A percentile compares a stretch with the other conserved stretches of the same genome.
Conservation (phyloP, 2,797 vertebrate genomes). For the Typhlichthys eigenmanni region DNA sequence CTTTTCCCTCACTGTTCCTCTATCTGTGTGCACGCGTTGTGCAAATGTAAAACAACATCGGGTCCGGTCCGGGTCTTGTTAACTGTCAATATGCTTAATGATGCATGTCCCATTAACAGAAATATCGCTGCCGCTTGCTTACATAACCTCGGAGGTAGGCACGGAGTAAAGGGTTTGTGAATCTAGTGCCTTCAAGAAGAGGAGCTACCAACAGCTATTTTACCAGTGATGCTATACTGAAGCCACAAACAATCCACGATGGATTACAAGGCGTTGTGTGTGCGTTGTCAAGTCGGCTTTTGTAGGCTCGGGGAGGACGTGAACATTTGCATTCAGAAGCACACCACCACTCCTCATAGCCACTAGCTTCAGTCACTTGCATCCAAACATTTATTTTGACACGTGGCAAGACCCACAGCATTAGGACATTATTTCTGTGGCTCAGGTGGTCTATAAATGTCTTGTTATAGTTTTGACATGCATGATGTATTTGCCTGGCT, state of each 20-base stretch:
- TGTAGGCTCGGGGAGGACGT: not conserved
- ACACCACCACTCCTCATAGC: conserved; percentile 27
- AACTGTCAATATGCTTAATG: conserved; percentile 69
- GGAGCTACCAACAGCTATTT: conserved; percentile 35
- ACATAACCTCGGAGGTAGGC: conserved; percentile 61
- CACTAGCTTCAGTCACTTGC: conserved; percentile 61
- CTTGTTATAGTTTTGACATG: conserved; percentile 45
- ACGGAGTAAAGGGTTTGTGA: conserved; percentile 26
- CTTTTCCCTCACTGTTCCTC: conserved; percentile 9
- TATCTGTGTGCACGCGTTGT: not conserved
- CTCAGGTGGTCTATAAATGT: conserved; percentile 43
- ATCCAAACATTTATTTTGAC: conserved; percentile 70
- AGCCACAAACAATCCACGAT: conserved; percentile 21
- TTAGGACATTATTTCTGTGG: conserved; percentile 52
- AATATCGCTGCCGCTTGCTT: conserved; percentile 63
- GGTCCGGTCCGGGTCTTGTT: conserved; percentile 37
- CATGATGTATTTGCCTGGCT: conserved; percentile 28
- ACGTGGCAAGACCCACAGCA: conserved; percentile 62
- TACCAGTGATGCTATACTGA: not conserved
- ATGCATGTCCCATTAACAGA: conserved; percentile 59
- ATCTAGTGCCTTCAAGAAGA: conserved; percentile 43
- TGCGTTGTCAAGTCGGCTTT: not conserved
- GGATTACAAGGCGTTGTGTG: conserved; percentile 28
- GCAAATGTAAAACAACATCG: not conserved
- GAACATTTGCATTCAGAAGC: conserved; percentile 36